Percentiles rank a stretch among this genome's conserved stretches.
Conservation (phyloP, 1,140 invertebrate genomes). For the Drosophila miranda region DNA sequence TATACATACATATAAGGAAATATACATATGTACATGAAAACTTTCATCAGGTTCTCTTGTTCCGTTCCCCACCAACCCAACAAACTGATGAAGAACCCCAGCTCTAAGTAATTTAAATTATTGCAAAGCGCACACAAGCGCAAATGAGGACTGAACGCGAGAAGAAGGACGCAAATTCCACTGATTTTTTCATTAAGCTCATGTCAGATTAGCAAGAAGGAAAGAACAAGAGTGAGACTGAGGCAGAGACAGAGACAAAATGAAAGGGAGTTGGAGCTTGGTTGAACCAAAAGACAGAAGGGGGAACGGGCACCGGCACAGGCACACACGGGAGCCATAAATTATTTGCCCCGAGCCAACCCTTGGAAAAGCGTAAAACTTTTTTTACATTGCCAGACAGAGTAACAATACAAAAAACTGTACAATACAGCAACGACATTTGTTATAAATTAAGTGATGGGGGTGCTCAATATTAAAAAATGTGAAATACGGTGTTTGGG, state of each 20-base stretch:
- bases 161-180: slow-evolving; percentile 62
- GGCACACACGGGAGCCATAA: slow-evolving; percentile 69
- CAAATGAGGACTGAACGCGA: slow-evolving; percentile 56
- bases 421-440: slow-evolving; percentile 43
- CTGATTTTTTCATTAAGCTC: slow-evolving; percentile 72
- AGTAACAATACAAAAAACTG: slow-evolving; percentile 5
- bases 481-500: slow-evolving; percentile 10
- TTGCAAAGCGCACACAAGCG: slow-evolving; percentile 63
- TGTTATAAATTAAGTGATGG: slow-evolving; percentile 78
- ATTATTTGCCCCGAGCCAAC: slow-evolving; percentile 63
- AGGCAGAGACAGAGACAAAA: not conserved
- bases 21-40: too few relatives aligned
- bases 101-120: slow-evolving; percentile 58
- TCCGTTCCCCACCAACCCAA: not conserved
- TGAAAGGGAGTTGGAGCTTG: slow-evolving; percentile 28
- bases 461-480: slow-evolving; percentile 53
- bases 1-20: not conserved
- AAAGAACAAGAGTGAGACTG: slow-evolving; percentile 1
- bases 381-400: slow-evolving; percentile 24
- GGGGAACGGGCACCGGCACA: not conserved
- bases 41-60: slow-evolving; percentile 1
- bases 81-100: slow-evolving; percentile 13
- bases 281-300: slow-evolving; percentile 14
- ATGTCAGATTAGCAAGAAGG: slow-evolving; percentile 54
- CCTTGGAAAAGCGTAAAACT: slow-evolving; percentile 60